Conservation (phyloP, 2,888 invertebrate species). For the Brachyptera risi region DNA sequence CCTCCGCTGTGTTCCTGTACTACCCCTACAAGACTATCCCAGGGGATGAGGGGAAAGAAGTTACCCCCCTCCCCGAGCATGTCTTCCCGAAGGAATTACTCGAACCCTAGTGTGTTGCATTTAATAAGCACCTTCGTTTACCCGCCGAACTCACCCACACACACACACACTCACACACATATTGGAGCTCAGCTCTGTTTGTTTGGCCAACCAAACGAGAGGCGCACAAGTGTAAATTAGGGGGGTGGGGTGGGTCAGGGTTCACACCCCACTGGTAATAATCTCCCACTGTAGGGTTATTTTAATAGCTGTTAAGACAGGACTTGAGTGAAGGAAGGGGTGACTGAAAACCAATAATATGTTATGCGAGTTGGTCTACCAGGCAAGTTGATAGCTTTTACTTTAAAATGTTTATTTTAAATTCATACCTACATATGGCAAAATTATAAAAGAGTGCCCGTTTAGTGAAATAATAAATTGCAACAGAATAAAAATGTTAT, state of each 20-base stretch:
- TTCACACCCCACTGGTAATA: not conserved
- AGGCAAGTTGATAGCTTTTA: too few relatives aligned
- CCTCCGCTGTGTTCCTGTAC: slow-evolving; percentile 16
- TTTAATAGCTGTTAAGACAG: not conserved
- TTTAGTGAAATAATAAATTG: too few relatives aligned
- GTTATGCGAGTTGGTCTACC: too few relatives aligned
- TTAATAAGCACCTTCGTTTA: slow-evolving; percentile 32
- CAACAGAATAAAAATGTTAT: too few relatives aligned
- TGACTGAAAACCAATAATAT: too few relatives aligned
- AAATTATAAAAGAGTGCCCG: too few relatives aligned
- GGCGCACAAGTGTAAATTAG: slow-evolving; percentile 11
- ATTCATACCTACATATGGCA: too few relatives aligned
- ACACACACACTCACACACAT: not conserved
- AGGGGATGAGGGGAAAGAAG: slow-evolving; percentile 24
- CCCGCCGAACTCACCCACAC: slow-evolving; percentile 4
- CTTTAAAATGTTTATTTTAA: too few relatives aligned
- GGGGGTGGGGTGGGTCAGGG: slow-evolving; percentile 5
- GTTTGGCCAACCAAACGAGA: slow-evolving; percentile 23
- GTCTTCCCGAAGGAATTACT: slow-evolving; percentile 24
- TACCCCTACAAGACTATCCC: slow-evolving; percentile 18
- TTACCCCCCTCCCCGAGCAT: slow-evolving; percentile 16
- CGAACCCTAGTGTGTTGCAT: slow-evolving; percentile 29
- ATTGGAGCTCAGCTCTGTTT: slow-evolving; percentile 20
- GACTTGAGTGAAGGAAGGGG: too few relatives aligned
- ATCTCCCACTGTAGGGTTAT: not conserved